Evolutionary conservation across 2,797 vertebrate species (phyloP).

Genomic region (Masticophis lateralis): DNA sequence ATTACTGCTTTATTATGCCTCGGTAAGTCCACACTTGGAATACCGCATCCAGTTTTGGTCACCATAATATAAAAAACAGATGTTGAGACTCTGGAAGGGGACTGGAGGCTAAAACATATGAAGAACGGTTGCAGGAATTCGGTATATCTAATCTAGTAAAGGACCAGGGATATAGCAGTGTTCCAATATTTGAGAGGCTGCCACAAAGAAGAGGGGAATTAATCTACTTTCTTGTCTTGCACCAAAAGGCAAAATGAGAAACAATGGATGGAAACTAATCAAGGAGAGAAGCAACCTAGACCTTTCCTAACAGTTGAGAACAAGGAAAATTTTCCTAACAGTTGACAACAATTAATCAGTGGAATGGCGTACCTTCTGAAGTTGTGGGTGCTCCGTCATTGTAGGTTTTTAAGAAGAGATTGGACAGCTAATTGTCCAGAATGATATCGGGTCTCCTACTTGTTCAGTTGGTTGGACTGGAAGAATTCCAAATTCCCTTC

Average conservation of each 20-base stretch:
- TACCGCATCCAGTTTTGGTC: neutral
- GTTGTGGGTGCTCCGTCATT: neutral
- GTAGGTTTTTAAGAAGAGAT: neutral
- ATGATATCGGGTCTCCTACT: neutral
- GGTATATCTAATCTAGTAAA: neutral
- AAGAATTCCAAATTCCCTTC: neutral
- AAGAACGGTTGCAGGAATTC: neutral
- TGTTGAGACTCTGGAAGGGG: neutral
- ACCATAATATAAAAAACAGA: neutral
- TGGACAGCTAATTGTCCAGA: neutral
- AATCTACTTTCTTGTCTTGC: neutral
- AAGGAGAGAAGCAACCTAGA: neutral
- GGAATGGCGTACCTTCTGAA: neutral
- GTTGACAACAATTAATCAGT: neutral
- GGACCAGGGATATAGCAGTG: neutral
- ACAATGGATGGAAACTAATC: neutral
- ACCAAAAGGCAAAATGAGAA: neutral
- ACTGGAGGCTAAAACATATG: neutral
- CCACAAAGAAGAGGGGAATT: neutral
- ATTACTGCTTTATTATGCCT: neutral
- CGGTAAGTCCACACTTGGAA: neutral
- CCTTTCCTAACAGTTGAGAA: too few relatives aligned
- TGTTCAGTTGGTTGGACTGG: neutral
- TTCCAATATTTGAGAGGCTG: neutral
- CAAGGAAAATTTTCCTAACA: neutral